These are phyloP conservation scores for Microplitis deprimator DNA, from an alignment of 2,888 invertebrate genomes.

Conservation along the genomic window DNA sequence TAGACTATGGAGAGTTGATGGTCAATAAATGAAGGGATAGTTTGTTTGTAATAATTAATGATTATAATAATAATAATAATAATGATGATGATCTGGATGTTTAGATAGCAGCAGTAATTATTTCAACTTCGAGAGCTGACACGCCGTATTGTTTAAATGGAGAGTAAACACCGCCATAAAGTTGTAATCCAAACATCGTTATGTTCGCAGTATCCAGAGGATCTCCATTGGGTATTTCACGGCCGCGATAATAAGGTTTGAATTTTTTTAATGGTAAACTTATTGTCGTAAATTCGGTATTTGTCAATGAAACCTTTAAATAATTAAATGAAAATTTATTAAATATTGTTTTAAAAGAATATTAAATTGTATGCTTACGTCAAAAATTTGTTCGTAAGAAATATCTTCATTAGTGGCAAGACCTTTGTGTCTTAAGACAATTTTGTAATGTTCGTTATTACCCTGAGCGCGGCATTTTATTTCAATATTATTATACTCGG, in stretches of 20 bases:
- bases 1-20: not conserved
- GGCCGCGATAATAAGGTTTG: slow-evolving; percentile 77
- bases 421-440: slow-evolving; percentile 76
- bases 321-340: too few species aligned
- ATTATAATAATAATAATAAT: not conserved
- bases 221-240: slow-evolving; percentile 74
- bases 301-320: slow-evolving; percentile 64
- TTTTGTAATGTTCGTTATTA: slow-evolving; percentile 75
- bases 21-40: not conserved
- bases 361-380: slow-evolving; percentile 50
- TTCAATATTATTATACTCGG: slow-evolving; percentile 72
- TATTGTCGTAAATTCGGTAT: slow-evolving; percentile 73
- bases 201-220: slow-evolving; percentile 75
- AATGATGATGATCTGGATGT: not conserved
- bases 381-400: slow-evolving; percentile 76
- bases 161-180: slow-evolving; percentile 79
- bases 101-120: slow-evolving; percentile 71
- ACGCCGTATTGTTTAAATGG: slow-evolving; percentile 77
- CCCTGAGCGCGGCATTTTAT: slow-evolving; percentile 77
- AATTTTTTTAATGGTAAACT: slow-evolving; percentile 75
- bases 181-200: slow-evolving; percentile 77
- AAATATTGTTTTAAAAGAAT: too few species aligned
- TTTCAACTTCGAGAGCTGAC: slow-evolving; percentile 78
- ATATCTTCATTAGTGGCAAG: slow-evolving; percentile 75
- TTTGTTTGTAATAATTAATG: not conserved